A percentile compares a stretch with the other conserved stretches of the same genome.
Evolutionary conservation across 2,797 vertebrate genomes (phyloP).

Genomic region (Spinibarbus caldwelli): DNA sequence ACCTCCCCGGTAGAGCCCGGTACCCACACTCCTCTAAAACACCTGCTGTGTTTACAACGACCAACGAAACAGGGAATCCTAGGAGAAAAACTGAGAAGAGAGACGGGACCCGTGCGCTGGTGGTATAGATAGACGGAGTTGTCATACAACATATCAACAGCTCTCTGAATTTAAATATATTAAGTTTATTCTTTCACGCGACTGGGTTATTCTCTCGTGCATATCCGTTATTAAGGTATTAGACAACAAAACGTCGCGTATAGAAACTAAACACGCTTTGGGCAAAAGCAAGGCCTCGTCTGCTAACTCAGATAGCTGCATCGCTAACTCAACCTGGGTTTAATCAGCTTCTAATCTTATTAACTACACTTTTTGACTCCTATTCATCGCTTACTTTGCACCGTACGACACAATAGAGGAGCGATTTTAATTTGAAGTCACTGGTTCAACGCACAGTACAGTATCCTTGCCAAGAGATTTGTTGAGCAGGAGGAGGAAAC

Average conservation of each 20-base stretch:
- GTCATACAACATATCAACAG: constrained; percentile 19
- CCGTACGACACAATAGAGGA: background rate
- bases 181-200: background rate
- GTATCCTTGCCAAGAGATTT: constrained; percentile 1
- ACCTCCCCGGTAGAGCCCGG: background rate
- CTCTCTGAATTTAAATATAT: constrained; percentile 10
- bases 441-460: background rate
- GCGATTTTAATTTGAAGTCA: constrained; percentile 4
- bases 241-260: background rate
- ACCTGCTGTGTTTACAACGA: constrained; percentile 12
- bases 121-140: constrained; percentile 6
- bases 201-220: background rate
- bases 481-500: constrained; percentile 8
- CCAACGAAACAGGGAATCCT: background rate
- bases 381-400: constrained; percentile 14
- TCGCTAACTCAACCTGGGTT: constrained; percentile 41
- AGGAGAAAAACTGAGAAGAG: background rate
- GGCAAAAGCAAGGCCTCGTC: constrained; percentile 28
- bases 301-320: constrained; percentile 35
- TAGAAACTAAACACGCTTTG: constrained; percentile 18
- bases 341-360: constrained; percentile 41
- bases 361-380: constrained; percentile 27
- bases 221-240: background rate
- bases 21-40: background rate
- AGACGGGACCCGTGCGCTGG: background rate